phyloP scores from a whole-genome alignment of 2,888 invertebrate genomes.

The Clanis bilineata region DNA sequence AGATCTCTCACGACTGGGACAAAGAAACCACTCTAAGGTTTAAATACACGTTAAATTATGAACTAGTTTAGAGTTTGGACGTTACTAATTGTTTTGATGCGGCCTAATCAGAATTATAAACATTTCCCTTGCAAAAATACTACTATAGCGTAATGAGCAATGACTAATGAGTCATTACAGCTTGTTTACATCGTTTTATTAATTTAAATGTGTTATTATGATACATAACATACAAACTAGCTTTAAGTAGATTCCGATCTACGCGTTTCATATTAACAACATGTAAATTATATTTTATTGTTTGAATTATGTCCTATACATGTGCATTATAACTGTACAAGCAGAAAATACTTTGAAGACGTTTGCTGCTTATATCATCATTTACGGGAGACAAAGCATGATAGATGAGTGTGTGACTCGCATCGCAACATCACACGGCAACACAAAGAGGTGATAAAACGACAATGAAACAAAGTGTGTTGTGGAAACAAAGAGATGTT shows the following conservation, averaged over 20 bases:
- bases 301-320: not conserved
- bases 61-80: no score
- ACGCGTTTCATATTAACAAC: not conserved
- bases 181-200: not conserved
- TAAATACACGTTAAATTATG: no score
- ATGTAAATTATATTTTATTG: not conserved
- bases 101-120: not conserved
- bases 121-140: not conserved
- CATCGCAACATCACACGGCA: slow-evolving; percentile 25
- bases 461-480: slow-evolving; percentile 32
- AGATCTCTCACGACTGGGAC: not conserved
- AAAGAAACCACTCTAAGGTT: not conserved
- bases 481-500: slow-evolving; percentile 33
- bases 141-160: not conserved
- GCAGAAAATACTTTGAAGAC: not conserved
- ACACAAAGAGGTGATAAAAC: slow-evolving; percentile 39
- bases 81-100: no score
- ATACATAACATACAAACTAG: not conserved
- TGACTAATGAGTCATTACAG: not conserved
- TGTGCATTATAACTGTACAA: not conserved
- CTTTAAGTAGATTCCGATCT: not conserved
- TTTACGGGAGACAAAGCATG: slow-evolving; percentile 1
- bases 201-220: not conserved
- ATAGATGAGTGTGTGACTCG: slow-evolving; percentile 1
- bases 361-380: not conserved